A percentile compares a stretch with the other conserved stretches of the same genome.
These are phyloP conservation scores for Oligia latruncula DNA, from an alignment of 2,888 invertebrate genomes.

Conservation along the genomic window DNA sequence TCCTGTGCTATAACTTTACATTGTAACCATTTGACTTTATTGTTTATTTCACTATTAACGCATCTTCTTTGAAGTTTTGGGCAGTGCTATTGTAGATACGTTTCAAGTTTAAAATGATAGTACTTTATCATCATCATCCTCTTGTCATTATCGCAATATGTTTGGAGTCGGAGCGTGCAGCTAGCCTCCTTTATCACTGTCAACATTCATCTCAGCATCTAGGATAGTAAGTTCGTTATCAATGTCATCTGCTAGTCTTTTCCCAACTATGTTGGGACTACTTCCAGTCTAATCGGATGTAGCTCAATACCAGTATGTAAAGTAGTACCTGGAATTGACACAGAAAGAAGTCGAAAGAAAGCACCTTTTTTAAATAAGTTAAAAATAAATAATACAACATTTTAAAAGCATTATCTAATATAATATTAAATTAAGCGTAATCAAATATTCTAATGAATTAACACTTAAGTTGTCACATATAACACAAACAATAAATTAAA, in stretches of 20 bases:
- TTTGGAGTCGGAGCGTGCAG: neutral
- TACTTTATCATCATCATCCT: neutral
- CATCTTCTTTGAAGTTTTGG: constrained; percentile 9
- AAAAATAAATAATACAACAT: neutral
- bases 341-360: neutral
- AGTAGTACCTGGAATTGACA: no score
- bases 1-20: constrained; percentile 35
- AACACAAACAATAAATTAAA: constrained; percentile 35
- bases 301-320: no score
- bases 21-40: constrained; percentile 23
- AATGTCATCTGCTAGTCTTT: neutral
- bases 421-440: constrained; percentile 33
- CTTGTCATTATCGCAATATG: neutral
- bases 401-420: constrained; percentile 13
- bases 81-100: neutral
- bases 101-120: neutral
- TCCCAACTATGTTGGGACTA: neutral
- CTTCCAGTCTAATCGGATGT: no score
- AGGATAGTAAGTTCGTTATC: neutral
- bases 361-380: neutral
- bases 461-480: constrained; percentile 19
- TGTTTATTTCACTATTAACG: constrained; percentile 9
- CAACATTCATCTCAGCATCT: neutral
- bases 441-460: constrained; percentile 49
- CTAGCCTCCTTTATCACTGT: no score